These are phyloP conservation scores for Drosophila vallismaia DNA, from an alignment of 2,888 invertebrate genomes.

Conservation along the genomic window DNA sequence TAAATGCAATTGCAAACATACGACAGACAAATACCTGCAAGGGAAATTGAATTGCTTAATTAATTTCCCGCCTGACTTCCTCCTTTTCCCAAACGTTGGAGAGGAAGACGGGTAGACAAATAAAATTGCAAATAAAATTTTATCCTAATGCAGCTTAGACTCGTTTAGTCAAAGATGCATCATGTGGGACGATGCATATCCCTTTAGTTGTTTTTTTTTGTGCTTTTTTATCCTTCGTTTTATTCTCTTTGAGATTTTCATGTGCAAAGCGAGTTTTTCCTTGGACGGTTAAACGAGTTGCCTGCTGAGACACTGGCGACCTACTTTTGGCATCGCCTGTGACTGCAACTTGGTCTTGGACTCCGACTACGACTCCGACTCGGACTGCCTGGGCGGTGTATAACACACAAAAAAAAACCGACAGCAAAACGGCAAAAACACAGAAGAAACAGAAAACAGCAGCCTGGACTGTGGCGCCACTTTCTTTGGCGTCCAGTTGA, in stretches of 20 bases:
- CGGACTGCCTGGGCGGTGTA: constrained; percentile 25
- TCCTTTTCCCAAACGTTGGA: constrained; percentile 15
- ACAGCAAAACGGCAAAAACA: background rate
- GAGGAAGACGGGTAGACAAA: constrained; percentile 13
- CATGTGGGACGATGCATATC: constrained; percentile 63
- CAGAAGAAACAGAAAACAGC: constrained; percentile 19
- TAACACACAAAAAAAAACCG: background rate
- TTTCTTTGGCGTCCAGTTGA: constrained; percentile 78
- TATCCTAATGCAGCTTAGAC: constrained; percentile 55
- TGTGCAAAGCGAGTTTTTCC: constrained; percentile 33
- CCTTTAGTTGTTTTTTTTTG: constrained; percentile 49
- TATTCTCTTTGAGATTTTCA: constrained; percentile 27
- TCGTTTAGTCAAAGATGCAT: constrained; percentile 38
- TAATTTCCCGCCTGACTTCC: constrained; percentile 60
- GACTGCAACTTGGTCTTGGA: constrained; percentile 20
- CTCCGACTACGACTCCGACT: constrained; percentile 4
- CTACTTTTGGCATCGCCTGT: constrained; percentile 57
- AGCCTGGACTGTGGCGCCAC: constrained; percentile 62
- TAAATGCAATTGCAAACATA: constrained; percentile 60
- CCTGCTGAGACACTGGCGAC: constrained; percentile 56
- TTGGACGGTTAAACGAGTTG: constrained; percentile 67
- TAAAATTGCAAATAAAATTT: constrained; percentile 63
- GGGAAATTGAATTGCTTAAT: constrained; percentile 74
- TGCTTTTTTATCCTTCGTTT: constrained; percentile 14
- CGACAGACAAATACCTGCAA: constrained; percentile 41